A percentile compares a stretch with the other conserved stretches of the same genome.
Conservation (phyloP, 2,797 vertebrate species). For the Aulostomus chinensis region DNA sequence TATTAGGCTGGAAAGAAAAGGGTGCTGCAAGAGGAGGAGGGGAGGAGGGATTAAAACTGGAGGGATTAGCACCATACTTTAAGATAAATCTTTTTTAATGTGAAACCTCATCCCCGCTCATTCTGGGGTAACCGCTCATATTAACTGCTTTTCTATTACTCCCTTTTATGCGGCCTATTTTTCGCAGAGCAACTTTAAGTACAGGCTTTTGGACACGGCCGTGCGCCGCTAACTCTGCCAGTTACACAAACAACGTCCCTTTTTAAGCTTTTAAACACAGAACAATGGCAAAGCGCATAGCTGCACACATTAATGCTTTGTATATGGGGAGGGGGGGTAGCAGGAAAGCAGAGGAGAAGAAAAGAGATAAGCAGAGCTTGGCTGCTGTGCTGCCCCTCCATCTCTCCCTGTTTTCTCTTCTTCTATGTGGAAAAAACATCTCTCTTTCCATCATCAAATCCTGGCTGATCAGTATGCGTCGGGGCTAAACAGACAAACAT, state of each 20-base stretch:
- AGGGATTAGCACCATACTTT: slow-evolving; percentile 82
- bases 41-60: slow-evolving; percentile 70
- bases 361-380: slow-evolving; percentile 82
- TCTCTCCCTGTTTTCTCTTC: too few species aligned
- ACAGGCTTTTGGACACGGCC: slow-evolving; percentile 60
- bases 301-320: slow-evolving; percentile 79
- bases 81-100: slow-evolving; percentile 84
- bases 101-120: slow-evolving; percentile 81
- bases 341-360: too few species aligned
- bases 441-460: slow-evolving; percentile 75
- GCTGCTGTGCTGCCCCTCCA: slow-evolving; percentile 68
- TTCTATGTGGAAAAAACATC: too few species aligned
- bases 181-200: slow-evolving; percentile 65
- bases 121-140: slow-evolving; percentile 77
- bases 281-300: slow-evolving; percentile 80
- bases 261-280: slow-evolving; percentile 81
- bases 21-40: slow-evolving; percentile 31
- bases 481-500: slow-evolving; percentile 79
- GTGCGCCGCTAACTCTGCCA: slow-evolving; percentile 63
- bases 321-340: slow-evolving; percentile 60
- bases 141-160: slow-evolving; percentile 75
- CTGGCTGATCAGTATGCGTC: slow-evolving; percentile 76
- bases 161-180: slow-evolving; percentile 56
- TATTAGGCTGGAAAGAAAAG: slow-evolving; percentile 65
- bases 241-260: slow-evolving; percentile 74